phyloP scores from a whole-genome alignment of 2,797 vertebrate species.

The Euphonia xanthogaster region DNA sequence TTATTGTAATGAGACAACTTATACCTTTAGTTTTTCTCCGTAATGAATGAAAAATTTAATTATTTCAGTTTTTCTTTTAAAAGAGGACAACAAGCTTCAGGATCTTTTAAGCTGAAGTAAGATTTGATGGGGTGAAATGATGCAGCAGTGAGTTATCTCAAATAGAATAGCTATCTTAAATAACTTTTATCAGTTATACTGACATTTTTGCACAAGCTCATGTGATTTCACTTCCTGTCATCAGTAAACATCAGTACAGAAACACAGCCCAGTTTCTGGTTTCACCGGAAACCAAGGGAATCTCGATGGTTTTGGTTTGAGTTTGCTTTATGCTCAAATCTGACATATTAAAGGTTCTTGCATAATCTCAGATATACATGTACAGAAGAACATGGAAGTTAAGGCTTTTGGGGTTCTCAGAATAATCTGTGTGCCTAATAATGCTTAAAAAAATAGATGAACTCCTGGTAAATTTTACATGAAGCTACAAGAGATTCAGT shows the following conservation, averaged over 20 bases:
- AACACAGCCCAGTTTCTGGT: background rate
- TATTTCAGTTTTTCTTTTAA: background rate
- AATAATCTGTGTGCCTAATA: accelerated
- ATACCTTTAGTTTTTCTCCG: background rate
- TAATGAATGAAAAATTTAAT: background rate
- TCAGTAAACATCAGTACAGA: background rate
- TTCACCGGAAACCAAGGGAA: background rate
- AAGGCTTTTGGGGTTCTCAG: background rate
- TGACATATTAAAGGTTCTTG: background rate
- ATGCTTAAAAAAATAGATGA: background rate
- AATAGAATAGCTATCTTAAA: background rate
- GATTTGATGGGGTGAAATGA: background rate
- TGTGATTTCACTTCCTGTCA: background rate
- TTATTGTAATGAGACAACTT: background rate
- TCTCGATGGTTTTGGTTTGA: background rate
- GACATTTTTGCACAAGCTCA: background rate
- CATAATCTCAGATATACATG: background rate
- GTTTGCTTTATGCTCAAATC: background rate
- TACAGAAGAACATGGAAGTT: background rate
- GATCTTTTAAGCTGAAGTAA: background rate
- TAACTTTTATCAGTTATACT: background rate
- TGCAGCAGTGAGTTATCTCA: background rate
- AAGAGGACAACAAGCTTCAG: background rate
- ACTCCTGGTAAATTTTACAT: background rate
- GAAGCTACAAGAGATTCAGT: background rate